phyloP scores from a whole-genome alignment of 2,888 invertebrate species.

The Rhopalosiphum nymphaeae region DNA sequence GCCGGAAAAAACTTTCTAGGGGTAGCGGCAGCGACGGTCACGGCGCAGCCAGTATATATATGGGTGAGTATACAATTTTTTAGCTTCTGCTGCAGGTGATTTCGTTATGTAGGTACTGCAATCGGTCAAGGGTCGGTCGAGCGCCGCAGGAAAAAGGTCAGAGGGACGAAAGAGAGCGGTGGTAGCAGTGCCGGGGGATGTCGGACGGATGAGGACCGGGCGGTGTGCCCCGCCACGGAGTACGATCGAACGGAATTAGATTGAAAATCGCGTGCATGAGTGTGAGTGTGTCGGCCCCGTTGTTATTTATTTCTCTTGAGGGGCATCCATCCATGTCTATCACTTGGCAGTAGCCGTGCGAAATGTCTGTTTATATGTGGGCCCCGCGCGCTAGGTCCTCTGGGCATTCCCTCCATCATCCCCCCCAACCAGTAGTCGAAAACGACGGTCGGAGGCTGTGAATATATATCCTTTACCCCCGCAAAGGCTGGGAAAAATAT shows the following conservation, averaged over 20 bases:
- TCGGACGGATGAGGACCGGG: background rate
- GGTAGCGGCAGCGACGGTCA: background rate
- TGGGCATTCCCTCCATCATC: background rate
- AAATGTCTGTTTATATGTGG: constrained; percentile 61
- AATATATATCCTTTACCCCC: constrained; percentile 39
- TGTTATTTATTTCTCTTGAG: constrained; percentile 64
- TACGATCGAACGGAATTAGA: constrained; percentile 60
- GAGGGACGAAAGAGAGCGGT: background rate
- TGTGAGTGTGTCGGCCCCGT: constrained; percentile 32
- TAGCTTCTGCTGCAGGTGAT: constrained; percentile 42
- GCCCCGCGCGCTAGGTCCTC: constrained; percentile 34
- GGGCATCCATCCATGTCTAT: constrained; percentile 63
- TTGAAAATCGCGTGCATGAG: constrained; percentile 43
- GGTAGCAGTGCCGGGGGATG: background rate
- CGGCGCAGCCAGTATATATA: too few species aligned
- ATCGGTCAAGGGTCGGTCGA: constrained; percentile 46
- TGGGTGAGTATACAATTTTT: background rate
- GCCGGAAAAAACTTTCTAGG: constrained; percentile 51
- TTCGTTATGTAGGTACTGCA: background rate
- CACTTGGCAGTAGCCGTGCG: constrained; percentile 60
- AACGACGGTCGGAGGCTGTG: background rate
- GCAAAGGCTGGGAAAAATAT: constrained; percentile 19
- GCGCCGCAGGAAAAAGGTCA: constrained; percentile 6
- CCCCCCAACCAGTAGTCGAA: background rate
- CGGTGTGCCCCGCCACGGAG: background rate